phyloP scores from a whole-genome alignment of 1,140 invertebrate genomes.

The Temnothorax longispinosus region DNA sequence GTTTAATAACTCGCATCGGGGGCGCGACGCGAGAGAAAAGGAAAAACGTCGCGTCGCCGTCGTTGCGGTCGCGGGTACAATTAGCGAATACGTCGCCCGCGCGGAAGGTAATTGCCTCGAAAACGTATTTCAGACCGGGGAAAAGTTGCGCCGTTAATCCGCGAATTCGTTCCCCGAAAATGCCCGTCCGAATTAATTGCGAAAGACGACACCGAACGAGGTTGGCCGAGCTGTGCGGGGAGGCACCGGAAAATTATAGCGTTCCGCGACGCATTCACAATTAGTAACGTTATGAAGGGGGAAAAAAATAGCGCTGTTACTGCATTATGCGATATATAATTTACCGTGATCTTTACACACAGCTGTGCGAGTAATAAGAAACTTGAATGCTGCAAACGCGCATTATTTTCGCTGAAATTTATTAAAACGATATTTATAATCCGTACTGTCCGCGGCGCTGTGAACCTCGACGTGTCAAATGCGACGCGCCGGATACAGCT shows the following conservation, averaged over 20 bases:
- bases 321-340: not conserved
- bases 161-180: constrained; percentile 45
- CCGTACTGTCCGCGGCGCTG: not conserved
- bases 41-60: not conserved
- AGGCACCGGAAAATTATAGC: not conserved
- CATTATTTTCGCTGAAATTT: not conserved
- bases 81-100: constrained; percentile 32
- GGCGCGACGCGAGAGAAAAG: not conserved
- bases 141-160: constrained; percentile 47
- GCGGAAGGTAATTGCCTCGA: constrained; percentile 22
- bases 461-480: not conserved
- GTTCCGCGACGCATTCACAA: constrained; percentile 3
- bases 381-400: not conserved
- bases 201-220: constrained; percentile 43
- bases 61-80: constrained; percentile 22
- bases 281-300: not conserved
- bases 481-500: not conserved
- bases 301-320: constrained; percentile 20
- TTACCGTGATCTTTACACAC: not conserved
- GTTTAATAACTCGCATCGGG: constrained; percentile 52
- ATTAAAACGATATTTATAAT: constrained; percentile 21
- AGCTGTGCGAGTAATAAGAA: not conserved
- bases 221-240: not conserved
- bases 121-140: constrained; percentile 28
- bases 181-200: constrained; percentile 48